Percentiles rank a stretch among this genome's conserved stretches.
Evolutionary conservation across 2,888 invertebrate genomes (phyloP).

Genomic region (Sphinx pinastri): DNA sequence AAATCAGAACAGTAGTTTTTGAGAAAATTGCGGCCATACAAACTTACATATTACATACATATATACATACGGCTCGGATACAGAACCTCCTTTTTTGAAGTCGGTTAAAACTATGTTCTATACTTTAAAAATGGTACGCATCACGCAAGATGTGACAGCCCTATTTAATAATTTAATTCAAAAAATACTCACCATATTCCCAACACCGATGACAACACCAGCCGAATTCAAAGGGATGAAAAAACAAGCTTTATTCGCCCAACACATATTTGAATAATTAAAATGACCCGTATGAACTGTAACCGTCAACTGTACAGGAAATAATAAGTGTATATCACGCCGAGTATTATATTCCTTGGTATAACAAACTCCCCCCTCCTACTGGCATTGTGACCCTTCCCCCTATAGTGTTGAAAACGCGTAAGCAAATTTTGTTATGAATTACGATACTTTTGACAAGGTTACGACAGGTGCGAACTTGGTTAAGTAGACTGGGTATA

Average conservation of each 20-base stretch:
- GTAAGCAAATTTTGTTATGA: slow-evolving; percentile 21
- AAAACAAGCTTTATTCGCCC: slow-evolving; percentile 13
- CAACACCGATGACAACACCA: neutral
- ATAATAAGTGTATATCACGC: neutral
- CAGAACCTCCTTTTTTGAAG: no score
- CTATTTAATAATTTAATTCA: neutral
- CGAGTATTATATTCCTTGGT: no score
- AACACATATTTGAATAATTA: slow-evolving; percentile 8
- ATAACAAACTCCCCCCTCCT: neutral
- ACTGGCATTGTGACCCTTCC: neutral
- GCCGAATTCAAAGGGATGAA: neutral
- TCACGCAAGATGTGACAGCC: no score
- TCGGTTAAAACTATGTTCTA: no score
- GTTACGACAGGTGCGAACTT: neutral
- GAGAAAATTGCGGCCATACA: no score
- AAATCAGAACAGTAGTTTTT: no score
- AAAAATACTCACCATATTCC: slow-evolving; percentile 10
- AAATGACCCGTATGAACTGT: no score
- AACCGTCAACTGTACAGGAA: neutral
- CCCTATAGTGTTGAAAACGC: slow-evolving; percentile 4
- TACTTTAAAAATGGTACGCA: no score
- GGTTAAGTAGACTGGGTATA: neutral
- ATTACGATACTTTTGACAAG: slow-evolving; percentile 14
- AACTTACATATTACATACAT: no score
- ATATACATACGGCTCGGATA: no score